phyloP scores from a whole-genome alignment of 2,113 vertebrate genomes.

The Tauraco erythrolophus region DNA sequence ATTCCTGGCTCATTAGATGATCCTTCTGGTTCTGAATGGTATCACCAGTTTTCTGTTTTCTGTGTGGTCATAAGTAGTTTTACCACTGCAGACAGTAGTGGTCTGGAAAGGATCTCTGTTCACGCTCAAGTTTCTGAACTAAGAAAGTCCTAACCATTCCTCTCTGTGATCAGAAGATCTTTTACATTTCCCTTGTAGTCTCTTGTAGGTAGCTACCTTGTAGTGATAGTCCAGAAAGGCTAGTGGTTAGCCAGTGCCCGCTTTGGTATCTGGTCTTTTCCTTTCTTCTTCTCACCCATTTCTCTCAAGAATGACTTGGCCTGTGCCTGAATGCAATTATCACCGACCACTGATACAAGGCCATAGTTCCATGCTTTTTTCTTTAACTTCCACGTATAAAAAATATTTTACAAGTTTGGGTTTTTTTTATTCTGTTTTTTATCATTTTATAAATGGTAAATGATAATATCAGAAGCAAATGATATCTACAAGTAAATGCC shows the following conservation, averaged over 20 bases:
- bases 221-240: background rate
- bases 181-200: background rate
- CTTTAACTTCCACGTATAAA: background rate
- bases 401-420: background rate
- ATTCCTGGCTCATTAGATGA: background rate
- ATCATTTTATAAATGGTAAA: background rate
- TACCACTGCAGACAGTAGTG: background rate
- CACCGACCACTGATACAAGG: background rate
- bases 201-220: background rate
- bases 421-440: background rate
- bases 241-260: background rate
- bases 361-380: background rate
- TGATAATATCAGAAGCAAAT: slow-evolving; percentile 20
- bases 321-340: background rate
- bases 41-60: background rate
- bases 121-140: background rate
- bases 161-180: background rate
- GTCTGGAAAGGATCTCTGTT: background rate
- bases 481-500: background rate
- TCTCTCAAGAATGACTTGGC: background rate
- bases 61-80: background rate
- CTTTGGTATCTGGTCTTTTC: background rate
- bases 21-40: background rate
- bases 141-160: background rate
- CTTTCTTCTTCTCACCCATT: background rate